Base-by-base conservation (phyloP, 2,888 invertebrate species). In the Nesidiocoris tenuis region DNA sequence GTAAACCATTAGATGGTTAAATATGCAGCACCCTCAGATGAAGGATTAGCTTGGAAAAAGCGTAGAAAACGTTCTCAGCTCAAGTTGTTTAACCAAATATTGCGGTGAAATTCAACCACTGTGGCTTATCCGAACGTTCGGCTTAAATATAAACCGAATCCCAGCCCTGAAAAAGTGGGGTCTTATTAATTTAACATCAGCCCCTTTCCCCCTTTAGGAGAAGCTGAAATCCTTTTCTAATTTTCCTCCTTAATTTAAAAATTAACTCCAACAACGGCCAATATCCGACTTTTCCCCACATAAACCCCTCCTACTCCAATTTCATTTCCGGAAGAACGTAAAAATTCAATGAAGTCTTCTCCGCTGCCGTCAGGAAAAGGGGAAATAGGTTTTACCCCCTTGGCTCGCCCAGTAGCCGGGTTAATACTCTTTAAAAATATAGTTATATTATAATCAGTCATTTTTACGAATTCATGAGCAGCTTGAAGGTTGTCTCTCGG, bases 361-460 rank as follows among this genome's bases (percentile, higher is more conserved):
- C 5, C n/a, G n/a, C n/a, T n/a, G 2, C 59, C n/a, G 3, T 39
- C 39, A 21, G 12, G 67, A 18, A 19, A 5, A 12, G 39, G 23
- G 7, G 19, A 39, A 39, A 39, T 39, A 39, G 39, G 39, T 39
- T 39, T 39, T 39, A 7, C 3, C 39, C 39, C 39, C 2, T 9
- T n/a, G 18, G 19, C 56, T 7, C 22, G 67, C 16, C 39, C 39
- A 39, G 5, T 39, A 39, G 5, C 39, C 39, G 19, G 67, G 54
- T n/a, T 56, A 57, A 70, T 57, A 24, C 70, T 57, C 70, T 70
- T 70, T 70, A 70, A 70, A 67, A 70, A 70, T 70, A 39, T 39
- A 59, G 70, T 70, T 70, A 70, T 70, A 24, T 39, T 39, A 39
- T 70, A 70, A 70, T 70, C 70, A 59, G 70, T 21, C 39, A 23